Evolutionary conservation across 1,140 invertebrate species (phyloP).

Genomic region (Drosophila micromelanica): DNA sequence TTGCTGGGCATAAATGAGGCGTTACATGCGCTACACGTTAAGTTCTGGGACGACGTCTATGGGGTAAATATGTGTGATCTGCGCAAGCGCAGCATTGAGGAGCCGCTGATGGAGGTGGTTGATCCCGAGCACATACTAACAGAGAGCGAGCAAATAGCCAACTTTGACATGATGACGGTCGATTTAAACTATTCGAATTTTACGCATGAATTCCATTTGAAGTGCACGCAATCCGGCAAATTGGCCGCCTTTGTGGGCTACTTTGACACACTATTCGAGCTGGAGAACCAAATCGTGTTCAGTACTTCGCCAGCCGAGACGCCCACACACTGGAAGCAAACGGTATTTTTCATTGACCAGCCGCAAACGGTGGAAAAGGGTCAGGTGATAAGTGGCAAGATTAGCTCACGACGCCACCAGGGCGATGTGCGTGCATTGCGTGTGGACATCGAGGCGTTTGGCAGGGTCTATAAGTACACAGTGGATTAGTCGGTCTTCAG

Average conservation of each 20-base stretch:
- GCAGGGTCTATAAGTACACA: conserved; percentile 64
- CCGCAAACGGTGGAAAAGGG: conserved; percentile 90
- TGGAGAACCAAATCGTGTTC: conserved; percentile 88
- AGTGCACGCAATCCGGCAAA: conserved; percentile 88
- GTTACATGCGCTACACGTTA: conserved; percentile 89
- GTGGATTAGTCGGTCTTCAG: conserved; percentile 66
- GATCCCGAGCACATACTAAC: conserved; percentile 92
- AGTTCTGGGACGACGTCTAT: conserved; percentile 98
- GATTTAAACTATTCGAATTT: conserved; percentile 93
- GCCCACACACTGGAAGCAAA: conserved; percentile 99
- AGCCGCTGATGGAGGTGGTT: conserved; percentile 95
- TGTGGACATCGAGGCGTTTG: conserved; percentile 85
- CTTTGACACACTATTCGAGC: conserved; percentile 95
- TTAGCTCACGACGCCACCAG: conserved; percentile 87
- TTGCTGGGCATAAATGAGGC: conserved; percentile 94
- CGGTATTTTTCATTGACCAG: conserved; percentile 93
- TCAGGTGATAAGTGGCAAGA: conserved; percentile 88
- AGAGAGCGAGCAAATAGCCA: conserved; percentile 87
- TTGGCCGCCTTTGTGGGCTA: conserved; percentile 96
- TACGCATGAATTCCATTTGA: conserved; percentile 90
- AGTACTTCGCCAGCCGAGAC: conserved; percentile 90
- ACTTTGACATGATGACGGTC: conserved; percentile 93
- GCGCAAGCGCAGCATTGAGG: conserved; percentile 93
- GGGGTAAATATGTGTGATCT: conserved; percentile 98
- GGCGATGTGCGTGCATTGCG: conserved; percentile 87